These are phyloP conservation scores for Colostygia pectinataria DNA, from an alignment of 2,888 invertebrate species.

Conservation along the genomic window DNA sequence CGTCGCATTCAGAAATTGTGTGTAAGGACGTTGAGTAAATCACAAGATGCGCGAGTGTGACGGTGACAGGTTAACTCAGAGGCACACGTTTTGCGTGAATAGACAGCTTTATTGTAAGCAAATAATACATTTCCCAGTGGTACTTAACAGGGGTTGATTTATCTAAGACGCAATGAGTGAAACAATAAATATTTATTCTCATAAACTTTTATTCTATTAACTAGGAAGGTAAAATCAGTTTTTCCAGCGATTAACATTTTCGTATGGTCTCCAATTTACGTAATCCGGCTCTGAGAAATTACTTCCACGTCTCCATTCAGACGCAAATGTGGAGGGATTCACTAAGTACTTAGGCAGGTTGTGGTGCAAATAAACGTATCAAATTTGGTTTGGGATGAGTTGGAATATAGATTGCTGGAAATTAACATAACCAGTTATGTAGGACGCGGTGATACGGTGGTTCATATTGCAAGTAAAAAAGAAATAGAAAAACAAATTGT, in stretches of 20 bases:
- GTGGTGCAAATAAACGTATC: conserved; percentile 8
- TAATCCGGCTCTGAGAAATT: conserved; percentile 16
- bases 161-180: too few species aligned
- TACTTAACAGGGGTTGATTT: background rate
- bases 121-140: conserved; percentile 1
- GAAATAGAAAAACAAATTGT: too few species aligned
- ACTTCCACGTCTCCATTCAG: conserved; percentile 24
- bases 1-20: background rate
- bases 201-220: background rate
- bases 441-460: too few species aligned
- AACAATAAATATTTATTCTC: too few species aligned
- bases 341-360: conserved; percentile 1
- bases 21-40: conserved; percentile 9
- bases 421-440: background rate
- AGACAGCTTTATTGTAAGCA: conserved; percentile 1
- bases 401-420: background rate
- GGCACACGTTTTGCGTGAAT: background rate
- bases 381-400: background rate
- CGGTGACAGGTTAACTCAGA: conserved; percentile 14
- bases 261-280: background rate
- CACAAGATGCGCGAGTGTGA: conserved; percentile 10
- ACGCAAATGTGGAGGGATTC: conserved; percentile 9
- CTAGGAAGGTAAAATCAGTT: background rate
- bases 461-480: too few species aligned
- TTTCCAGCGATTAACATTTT: conserved; percentile 2